Conservation (phyloP, 2,888 invertebrate genomes). For the Busseola fusca region DNA sequence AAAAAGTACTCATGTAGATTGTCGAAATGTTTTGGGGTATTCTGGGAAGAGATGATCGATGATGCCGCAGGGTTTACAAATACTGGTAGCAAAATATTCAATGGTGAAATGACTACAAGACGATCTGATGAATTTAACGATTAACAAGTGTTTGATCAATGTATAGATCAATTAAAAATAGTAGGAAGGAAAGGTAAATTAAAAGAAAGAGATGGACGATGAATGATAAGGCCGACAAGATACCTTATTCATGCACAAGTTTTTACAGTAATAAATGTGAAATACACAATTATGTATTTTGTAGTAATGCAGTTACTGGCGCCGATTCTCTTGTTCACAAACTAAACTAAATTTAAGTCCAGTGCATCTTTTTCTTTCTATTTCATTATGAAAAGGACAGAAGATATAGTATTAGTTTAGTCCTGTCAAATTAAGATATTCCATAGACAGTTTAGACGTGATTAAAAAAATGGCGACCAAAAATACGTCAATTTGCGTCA, state of each 20-base stretch:
- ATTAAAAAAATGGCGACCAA: too few species aligned
- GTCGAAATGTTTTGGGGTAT: conserved; percentile 62
- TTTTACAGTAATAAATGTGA: neutral
- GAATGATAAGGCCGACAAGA: neutral
- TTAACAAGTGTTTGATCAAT: neutral
- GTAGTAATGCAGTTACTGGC: neutral
- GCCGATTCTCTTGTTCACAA: too few species aligned
- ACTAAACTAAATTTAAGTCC: too few species aligned
- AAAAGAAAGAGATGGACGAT: neutral
- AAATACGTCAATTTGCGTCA: too few species aligned
- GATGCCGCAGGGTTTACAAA: conserved; percentile 9
- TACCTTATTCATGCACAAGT: neutral
- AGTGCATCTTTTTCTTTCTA: too few species aligned
- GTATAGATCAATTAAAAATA: neutral
- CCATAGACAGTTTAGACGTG: too few species aligned
- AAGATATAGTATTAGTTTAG: too few species aligned
- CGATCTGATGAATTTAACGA: neutral
- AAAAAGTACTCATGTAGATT: conserved; percentile 64
- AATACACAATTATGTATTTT: neutral
- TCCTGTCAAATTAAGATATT: too few species aligned
- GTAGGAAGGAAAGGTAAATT: neutral
- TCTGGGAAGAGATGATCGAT: conserved; percentile 35
- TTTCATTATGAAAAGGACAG: too few species aligned
- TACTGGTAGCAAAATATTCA: conserved; percentile 2
- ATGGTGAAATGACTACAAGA: neutral